A percentile compares a stretch with the other conserved stretches of the same genome.
Conservation (phyloP, 2,888 invertebrate genomes). For the Halocaridina rubra region DNA sequence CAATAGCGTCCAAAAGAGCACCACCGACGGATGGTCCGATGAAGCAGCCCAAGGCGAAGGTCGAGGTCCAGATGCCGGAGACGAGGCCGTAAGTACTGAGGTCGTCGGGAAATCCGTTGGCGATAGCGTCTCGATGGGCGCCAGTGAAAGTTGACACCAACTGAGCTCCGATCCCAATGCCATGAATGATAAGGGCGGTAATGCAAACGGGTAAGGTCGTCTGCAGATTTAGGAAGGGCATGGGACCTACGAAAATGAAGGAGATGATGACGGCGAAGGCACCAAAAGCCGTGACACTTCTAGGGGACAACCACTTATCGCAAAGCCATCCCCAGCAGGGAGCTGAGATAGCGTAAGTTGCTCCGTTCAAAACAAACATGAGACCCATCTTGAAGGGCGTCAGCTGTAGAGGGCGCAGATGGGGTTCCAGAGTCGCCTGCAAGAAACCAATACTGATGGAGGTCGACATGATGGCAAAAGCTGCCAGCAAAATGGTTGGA, state of each 20-base stretch:
- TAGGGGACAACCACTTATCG: constrained; percentile 78
- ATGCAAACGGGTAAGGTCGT: constrained; percentile 45
- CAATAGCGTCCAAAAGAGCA: constrained; percentile 78
- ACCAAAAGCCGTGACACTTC: constrained; percentile 77
- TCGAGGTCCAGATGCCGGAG: constrained; percentile 90
- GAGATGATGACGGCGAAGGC: constrained; percentile 77
- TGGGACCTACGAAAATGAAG: constrained; percentile 84
- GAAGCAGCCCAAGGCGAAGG: constrained; percentile 88
- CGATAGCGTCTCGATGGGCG: constrained; percentile 82
- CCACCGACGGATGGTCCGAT: constrained; percentile 84
- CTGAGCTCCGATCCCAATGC: constrained; percentile 85
- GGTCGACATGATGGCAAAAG: constrained; percentile 69
- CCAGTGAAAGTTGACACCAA: constrained; percentile 88
- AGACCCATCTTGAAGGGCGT: constrained; percentile 72
- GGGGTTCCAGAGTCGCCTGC: constrained; percentile 89
- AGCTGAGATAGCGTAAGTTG: constrained; percentile 82
- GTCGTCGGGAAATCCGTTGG: constrained; percentile 83
- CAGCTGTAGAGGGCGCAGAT: constrained; percentile 72
- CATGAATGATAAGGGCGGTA: constrained; percentile 75
- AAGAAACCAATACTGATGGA: constrained; percentile 88
- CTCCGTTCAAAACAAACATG: constrained; percentile 87
- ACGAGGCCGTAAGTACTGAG: constrained; percentile 90
- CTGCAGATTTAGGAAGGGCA: constrained; percentile 76
- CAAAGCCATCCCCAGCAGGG: constrained; percentile 86
- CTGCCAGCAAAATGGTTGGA: constrained; percentile 70